Evolutionary conservation across 2,113 vertebrate genomes (phyloP).

Genomic region (Aleadryas rufinucha): DNA sequence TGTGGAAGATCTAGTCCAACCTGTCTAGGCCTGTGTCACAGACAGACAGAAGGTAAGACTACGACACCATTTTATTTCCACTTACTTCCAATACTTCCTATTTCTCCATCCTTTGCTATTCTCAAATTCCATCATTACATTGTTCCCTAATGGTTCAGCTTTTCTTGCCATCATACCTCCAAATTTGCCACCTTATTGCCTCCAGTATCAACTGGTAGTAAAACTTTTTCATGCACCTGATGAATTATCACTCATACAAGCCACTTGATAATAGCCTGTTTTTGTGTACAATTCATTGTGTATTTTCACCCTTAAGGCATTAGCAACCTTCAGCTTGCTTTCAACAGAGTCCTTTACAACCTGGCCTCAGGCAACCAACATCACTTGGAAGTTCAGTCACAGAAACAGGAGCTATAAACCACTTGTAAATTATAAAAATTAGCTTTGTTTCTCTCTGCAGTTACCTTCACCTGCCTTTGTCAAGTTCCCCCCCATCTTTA

Average conservation of each 20-base stretch:
- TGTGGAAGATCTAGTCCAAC: not conserved
- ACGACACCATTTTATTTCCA: not conserved
- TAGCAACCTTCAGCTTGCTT: constrained; percentile 1
- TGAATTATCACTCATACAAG: not conserved
- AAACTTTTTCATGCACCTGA: not conserved
- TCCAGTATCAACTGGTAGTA: not conserved
- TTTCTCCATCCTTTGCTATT: not conserved
- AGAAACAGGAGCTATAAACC: not conserved
- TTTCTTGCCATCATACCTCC: not conserved
- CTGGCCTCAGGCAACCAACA: not conserved
- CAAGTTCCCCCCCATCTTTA: not conserved
- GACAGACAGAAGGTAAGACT: not conserved
- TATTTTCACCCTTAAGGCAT: not conserved
- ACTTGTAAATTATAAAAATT: not conserved
- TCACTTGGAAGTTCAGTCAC: not conserved
- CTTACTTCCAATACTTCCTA: not conserved
- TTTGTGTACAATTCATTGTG: not conserved
- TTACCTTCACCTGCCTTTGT: not conserved
- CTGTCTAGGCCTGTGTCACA: not conserved
- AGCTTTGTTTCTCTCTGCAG: not conserved
- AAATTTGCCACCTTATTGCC: not conserved
- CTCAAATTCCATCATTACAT: not conserved
- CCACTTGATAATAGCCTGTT: not conserved
- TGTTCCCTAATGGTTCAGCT: not conserved
- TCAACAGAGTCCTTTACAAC: not conserved